Evolutionary conservation across 2,797 vertebrate genomes (phyloP).

Genomic region (Siniperca scherzeri): DNA sequence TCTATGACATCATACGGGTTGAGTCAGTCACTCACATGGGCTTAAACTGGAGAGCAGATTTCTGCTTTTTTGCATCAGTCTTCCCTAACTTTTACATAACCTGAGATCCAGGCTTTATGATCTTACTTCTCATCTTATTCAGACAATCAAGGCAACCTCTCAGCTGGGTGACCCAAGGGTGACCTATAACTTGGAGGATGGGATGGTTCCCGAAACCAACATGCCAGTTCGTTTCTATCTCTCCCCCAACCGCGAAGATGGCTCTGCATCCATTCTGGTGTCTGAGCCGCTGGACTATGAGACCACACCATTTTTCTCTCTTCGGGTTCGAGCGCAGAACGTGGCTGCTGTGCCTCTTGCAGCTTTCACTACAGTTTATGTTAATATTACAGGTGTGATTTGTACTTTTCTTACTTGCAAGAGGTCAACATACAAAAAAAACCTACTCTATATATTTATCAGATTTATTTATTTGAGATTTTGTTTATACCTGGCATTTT

Average conservation of each 20-base stretch:
- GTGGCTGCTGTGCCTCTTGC: constrained; percentile 92
- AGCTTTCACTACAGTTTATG: constrained; percentile 88
- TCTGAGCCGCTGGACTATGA: constrained; percentile 94
- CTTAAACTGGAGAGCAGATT: not conserved
- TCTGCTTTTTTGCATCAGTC: not conserved
- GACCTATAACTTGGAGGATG: constrained; percentile 93
- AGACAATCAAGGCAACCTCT: constrained; percentile 91
- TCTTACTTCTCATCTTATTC: constrained; percentile 25
- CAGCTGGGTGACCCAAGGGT: constrained; percentile 90
- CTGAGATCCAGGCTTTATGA: not conserved
- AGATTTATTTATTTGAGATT: not conserved
- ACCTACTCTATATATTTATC: not conserved
- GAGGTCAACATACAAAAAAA: not conserved
- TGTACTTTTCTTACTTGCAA: not conserved
- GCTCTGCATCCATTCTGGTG: constrained; percentile 91
- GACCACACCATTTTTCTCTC: constrained; percentile 87
- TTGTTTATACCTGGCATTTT: not conserved
- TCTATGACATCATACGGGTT: not conserved
- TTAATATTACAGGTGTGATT: constrained; percentile 91
- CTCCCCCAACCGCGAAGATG: constrained; percentile 91
- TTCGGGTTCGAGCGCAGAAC: constrained; percentile 91
- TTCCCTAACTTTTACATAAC: not conserved
- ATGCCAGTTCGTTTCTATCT: constrained; percentile 94
- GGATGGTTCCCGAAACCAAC: constrained; percentile 92
- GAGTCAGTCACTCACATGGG: constrained; percentile 4